Evolutionary conservation across 2,888 invertebrate species (phyloP), one percentile per base, ranked within the genome.

Genomic region (Stenodema calcarata): DNA sequence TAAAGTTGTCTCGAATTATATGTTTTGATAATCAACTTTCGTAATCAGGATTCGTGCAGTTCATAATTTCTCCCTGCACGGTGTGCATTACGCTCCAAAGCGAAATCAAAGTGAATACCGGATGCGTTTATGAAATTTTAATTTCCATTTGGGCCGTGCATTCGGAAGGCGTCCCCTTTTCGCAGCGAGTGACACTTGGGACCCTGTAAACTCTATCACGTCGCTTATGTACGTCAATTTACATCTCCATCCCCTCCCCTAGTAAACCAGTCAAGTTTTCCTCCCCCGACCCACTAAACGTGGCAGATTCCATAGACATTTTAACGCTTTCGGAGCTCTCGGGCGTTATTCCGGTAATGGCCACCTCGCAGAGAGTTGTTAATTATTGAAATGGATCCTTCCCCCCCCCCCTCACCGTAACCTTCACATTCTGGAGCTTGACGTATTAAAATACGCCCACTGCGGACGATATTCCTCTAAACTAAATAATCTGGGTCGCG

Each of bases 101-200:
- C 78, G 44, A 23, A 78, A 7, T 78, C 78, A 78, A 78, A 78
- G 78, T 78, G 78, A 78, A 78, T 78, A 78, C 42, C 78, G 78
- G 12, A 44, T 42, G 44, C 78, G 42, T 78, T 78, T 78, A 78
- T 78, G 42, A 78, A 78, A 78, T 44, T 78, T 78, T 78, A 42
- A 78, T 44, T 78, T 78, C 78, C 44, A 78, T 78, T 78, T 78
- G 78, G 42, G 42, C 27, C 47, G 23, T 12, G 78, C 78, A 78
- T 75, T 41, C 73, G 73, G n/a, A 44, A 41, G 78, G 27, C 76
- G 41, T 35, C 78, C 27, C 41, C 41, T 78, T 42, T 28, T 44
- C 47, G 78, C 62, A 47, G 47, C 47, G 23, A 41, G 44, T 44
- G 78, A 42, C 44, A 23, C 27, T 42, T 41, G 18, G 76, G 47